Conservation (phyloP, 1,140 invertebrate genomes). For the Apis florea region DNA sequence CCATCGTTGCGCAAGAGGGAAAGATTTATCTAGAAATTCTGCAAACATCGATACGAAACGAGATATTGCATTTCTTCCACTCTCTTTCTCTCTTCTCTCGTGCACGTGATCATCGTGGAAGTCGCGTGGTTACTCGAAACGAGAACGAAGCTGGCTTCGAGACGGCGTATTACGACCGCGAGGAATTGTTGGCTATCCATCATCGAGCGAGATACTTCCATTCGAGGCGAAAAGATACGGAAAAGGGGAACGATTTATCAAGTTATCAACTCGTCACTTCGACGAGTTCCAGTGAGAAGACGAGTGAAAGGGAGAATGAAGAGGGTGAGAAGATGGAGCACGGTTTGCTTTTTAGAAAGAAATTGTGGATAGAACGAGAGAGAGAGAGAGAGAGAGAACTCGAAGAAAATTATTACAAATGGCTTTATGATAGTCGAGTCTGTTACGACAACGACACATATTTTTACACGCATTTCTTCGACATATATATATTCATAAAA, state of each 20-base stretch:
- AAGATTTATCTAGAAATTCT: too few species aligned
- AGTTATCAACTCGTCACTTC: constrained; percentile 26
- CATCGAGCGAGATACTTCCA: not conserved
- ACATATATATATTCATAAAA: too few species aligned
- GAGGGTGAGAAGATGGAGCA: too few species aligned
- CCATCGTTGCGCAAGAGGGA: too few species aligned
- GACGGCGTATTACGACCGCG: not conserved
- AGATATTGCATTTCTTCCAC: not conserved
- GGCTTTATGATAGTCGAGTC: too few species aligned
- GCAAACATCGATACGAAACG: not conserved
- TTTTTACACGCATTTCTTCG: too few species aligned
- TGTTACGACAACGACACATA: too few species aligned
- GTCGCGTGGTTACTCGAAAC: not conserved
- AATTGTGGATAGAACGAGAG: too few species aligned
- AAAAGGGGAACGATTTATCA: constrained; percentile 22
- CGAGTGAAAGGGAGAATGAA: too few species aligned
- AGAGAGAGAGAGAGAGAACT: too few species aligned
- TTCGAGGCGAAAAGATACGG: not conserved
- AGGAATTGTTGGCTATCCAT: constrained; percentile 7
- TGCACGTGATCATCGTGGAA: not conserved
- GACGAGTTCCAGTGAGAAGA: not conserved
- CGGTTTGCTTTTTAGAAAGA: too few species aligned
- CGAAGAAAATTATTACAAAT: too few species aligned
- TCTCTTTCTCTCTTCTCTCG: not conserved
- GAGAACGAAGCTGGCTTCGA: not conserved